A percentile compares a stretch with the other conserved stretches of the same genome.
These are phyloP conservation scores for Tenthredo distinguenda DNA, from an alignment of 2,888 invertebrate species.

Conservation along the genomic window DNA sequence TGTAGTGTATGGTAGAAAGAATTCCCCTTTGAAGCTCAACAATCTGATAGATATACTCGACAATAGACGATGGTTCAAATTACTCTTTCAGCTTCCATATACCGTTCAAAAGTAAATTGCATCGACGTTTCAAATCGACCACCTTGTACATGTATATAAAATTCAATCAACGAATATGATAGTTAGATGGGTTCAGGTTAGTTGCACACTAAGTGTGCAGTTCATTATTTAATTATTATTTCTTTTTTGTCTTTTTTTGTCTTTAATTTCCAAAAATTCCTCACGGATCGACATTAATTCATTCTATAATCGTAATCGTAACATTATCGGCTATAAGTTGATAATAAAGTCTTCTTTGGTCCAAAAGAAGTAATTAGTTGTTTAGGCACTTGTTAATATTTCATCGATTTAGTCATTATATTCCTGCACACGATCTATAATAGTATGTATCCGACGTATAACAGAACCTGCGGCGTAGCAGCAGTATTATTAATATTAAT, in stretches of 20 bases:
- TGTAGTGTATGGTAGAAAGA: neutral
- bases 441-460: neutral
- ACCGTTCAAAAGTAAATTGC: neutral
- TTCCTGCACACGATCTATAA: conserved; percentile 13
- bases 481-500: conserved; percentile 3
- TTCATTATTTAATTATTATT: conserved; percentile 2
- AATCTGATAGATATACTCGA: neutral
- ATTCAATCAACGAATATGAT: conserved; percentile 22
- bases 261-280: conserved; percentile 11
- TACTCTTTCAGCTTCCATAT: neutral
- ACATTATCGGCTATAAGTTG: conserved; percentile 71
- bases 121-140: neutral
- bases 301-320: conserved; percentile 61
- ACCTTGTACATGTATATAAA: conserved; percentile 16
- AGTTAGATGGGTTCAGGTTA: neutral
- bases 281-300: conserved; percentile 18
- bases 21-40: neutral
- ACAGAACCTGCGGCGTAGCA: conserved; percentile 30
- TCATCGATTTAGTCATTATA: conserved; percentile 37
- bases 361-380: conserved; percentile 77
- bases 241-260: neutral
- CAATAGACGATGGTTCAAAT: neutral
- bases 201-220: neutral
- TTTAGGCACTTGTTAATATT: conserved; percentile 76
- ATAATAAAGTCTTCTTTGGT: conserved; percentile 76